Percentiles rank a stretch among this genome's conserved stretches.
Evolutionary conservation across 92 coral and sea anemone genomes (phyloP).

Genomic region (Heliopora coerulea): DNA sequence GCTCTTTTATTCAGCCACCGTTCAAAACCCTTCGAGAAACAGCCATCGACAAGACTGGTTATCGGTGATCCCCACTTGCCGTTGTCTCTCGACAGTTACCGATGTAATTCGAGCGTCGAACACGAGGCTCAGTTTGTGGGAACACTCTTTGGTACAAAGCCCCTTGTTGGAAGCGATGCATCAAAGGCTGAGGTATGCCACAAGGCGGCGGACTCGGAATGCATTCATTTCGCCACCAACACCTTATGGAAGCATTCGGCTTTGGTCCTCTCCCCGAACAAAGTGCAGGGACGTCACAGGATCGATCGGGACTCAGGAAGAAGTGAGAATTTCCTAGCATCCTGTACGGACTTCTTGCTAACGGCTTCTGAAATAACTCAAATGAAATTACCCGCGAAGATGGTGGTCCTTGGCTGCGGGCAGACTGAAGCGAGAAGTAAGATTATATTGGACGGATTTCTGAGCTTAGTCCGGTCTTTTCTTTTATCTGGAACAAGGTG

Average conservation of each 20-base stretch:
- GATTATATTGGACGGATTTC: conserved; percentile 89
- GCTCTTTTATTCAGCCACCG: conserved; percentile 60
- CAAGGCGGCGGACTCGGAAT: conserved; percentile 70
- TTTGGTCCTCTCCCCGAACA: conserved; percentile 75
- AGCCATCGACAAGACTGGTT: conserved; percentile 67
- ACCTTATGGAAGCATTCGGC: conserved; percentile 98
- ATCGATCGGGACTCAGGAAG: conserved; percentile 67
- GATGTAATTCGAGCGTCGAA: conserved; percentile 85
- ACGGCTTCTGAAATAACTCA: conserved; percentile 91
- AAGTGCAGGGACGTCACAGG: conserved; percentile 54
- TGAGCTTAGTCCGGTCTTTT: conserved; percentile 90
- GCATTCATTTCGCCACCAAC: conserved; percentile 97
- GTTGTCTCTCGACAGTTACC: conserved; percentile 86
- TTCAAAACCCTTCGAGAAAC: conserved; percentile 33
- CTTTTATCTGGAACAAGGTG: conserved; percentile 87
- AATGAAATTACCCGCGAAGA: conserved; percentile 74
- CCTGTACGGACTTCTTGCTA: conserved; percentile 84
- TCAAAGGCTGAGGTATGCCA: conserved; percentile 70
- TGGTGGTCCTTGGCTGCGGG: conserved; percentile 90
- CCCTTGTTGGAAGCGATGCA: conserved; percentile 80
- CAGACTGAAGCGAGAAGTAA: conserved; percentile 82
- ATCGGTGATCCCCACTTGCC: conserved; percentile 96
- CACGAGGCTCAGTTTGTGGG: conserved; percentile 97
- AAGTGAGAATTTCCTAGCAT: conserved; percentile 75
- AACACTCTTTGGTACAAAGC: conserved; percentile 81